Evolutionary conservation across 64 coral and sea anemone genomes (phyloP).

Genomic region (Stichodactyla helianthus): DNA sequence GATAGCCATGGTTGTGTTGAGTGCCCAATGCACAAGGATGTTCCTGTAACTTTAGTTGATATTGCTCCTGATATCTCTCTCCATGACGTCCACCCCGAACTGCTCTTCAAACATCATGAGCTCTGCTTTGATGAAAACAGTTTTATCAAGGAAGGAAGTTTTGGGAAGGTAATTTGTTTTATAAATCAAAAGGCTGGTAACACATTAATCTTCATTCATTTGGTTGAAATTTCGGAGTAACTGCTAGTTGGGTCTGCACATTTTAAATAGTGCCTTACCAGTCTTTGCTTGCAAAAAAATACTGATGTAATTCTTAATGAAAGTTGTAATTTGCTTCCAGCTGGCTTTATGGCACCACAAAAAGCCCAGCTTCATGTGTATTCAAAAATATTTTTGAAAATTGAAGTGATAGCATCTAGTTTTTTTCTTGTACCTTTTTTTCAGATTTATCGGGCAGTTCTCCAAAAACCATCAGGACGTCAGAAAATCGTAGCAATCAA

Average conservation of each 20-base stretch:
- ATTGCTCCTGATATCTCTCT: conserved; percentile 31
- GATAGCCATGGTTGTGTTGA: not conserved
- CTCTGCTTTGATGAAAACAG: conserved; percentile 18
- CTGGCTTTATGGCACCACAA: too few relatives aligned
- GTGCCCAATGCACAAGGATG: conserved; percentile 12
- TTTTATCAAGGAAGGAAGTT: conserved; percentile 5
- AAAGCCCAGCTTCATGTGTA: too few relatives aligned
- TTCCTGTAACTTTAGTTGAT: not conserved
- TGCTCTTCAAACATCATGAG: conserved; percentile 27
- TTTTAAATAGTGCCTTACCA: too few relatives aligned
- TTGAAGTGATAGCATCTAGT: not conserved
- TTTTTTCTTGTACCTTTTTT: not conserved
- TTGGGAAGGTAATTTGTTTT: not conserved
- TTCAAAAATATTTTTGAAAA: not conserved
- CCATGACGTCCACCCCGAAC: conserved; percentile 36
- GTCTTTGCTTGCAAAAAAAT: too few relatives aligned
- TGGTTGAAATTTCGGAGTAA: too few relatives aligned
- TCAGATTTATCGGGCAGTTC: not conserved
- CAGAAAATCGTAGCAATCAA: conserved; percentile 36
- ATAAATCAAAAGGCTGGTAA: too few relatives aligned
- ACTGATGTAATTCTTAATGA: too few relatives aligned
- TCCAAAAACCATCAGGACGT: not conserved
- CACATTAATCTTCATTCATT: too few relatives aligned
- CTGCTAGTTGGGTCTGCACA: too few relatives aligned
- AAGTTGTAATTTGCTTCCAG: too few relatives aligned